Conservation (phyloP, 1,140 invertebrate species). For the Aphelinus certus region DNA sequence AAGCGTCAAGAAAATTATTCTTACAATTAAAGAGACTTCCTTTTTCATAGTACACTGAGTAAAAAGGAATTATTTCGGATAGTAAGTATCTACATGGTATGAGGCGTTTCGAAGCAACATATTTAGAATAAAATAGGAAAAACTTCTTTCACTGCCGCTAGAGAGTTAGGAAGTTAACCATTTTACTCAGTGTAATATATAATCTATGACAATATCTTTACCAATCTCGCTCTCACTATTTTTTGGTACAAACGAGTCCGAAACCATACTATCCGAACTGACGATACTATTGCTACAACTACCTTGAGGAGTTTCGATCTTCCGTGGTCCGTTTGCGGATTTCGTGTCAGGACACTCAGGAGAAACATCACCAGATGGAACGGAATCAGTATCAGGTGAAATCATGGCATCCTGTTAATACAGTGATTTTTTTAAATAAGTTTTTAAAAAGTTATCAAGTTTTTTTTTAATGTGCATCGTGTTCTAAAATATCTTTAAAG, state of each 20-base stretch:
- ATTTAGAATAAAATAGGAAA: background rate
- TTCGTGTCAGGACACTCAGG: slow-evolving; percentile 45
- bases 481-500: too few relatives aligned
- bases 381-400: slow-evolving; percentile 60
- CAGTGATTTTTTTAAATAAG: slow-evolving; percentile 1
- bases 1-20: slow-evolving; percentile 54
- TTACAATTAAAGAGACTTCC: slow-evolving; percentile 36
- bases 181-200: background rate
- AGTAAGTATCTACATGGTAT: too few relatives aligned
- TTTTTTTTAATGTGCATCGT: background rate
- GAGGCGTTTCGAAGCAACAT: background rate
- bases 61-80: background rate
- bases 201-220: slow-evolving; percentile 40
- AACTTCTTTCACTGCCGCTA: background rate
- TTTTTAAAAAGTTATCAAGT: background rate
- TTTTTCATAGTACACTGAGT: slow-evolving; percentile 14
- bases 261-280: slow-evolving; percentile 56
- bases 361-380: slow-evolving; percentile 47
- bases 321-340: slow-evolving; percentile 38
- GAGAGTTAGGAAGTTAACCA: too few relatives aligned
- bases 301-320: slow-evolving; percentile 41
- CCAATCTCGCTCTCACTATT: slow-evolving; percentile 63
- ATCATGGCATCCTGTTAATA: slow-evolving; percentile 54
- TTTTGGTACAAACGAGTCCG: slow-evolving; percentile 52
- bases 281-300: slow-evolving; percentile 59